A percentile compares a stretch with the other conserved stretches of the same genome.
Evolutionary conservation across 2,113 vertebrate species (phyloP).

Genomic region (Apteryx mantelli): DNA sequence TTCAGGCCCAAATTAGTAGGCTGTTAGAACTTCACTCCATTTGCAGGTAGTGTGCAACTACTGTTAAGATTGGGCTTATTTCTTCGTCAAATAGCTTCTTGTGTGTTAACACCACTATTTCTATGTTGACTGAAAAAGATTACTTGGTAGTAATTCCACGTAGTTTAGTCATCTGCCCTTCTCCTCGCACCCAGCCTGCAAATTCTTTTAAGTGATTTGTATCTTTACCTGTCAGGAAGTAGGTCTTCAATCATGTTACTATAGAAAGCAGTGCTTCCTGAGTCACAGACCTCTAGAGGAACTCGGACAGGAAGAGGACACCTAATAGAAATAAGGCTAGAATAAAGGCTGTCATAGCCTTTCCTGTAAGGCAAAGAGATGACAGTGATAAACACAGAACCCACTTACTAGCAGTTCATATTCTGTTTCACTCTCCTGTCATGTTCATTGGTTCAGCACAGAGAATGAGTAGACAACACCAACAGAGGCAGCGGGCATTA

Average conservation of each 20-base stretch:
- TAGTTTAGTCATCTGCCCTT: accelerated
- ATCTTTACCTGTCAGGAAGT: neutral
- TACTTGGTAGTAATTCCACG: neutral
- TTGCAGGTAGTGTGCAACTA: neutral
- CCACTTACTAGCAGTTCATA: neutral
- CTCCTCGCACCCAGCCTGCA: neutral
- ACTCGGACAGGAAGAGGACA: neutral
- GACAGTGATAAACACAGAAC: neutral
- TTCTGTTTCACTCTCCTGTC: neutral
- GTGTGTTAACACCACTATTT: neutral
- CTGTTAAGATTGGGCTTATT: neutral
- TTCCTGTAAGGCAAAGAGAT: neutral
- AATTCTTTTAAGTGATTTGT: neutral
- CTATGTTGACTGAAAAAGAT: neutral
- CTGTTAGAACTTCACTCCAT: neutral
- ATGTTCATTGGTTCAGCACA: neutral
- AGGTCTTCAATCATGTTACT: neutral
- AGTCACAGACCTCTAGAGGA: neutral
- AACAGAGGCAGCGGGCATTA: neutral
- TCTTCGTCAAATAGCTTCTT: neutral
- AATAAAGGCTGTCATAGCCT: neutral
- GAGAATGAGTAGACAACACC: neutral
- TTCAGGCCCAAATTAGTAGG: neutral
- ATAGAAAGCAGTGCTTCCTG: neutral
- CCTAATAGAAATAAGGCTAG: neutral